phyloP scores from a whole-genome alignment of 2,113 vertebrate species.

The Pao palembangensis region DNA sequence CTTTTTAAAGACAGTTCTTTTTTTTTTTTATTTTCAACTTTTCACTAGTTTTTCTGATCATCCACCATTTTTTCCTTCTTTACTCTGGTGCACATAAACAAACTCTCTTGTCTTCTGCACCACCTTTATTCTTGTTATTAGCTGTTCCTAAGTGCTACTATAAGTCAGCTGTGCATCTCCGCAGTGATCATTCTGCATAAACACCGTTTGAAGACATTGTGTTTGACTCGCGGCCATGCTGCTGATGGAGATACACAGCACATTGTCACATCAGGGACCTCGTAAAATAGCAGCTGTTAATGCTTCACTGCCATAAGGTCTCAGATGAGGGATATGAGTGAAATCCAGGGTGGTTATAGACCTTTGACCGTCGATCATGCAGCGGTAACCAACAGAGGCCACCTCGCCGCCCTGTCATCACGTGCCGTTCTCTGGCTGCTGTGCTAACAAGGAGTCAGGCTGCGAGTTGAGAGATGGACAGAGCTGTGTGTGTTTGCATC shows the following conservation, averaged over 20 bases:
- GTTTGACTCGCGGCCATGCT: conserved; percentile 12
- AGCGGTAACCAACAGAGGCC: conserved; percentile 10
- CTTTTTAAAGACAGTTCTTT: too few species aligned
- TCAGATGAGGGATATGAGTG: conserved; percentile 37
- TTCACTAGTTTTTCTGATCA: too few species aligned
- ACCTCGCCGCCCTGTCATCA: conserved; percentile 55
- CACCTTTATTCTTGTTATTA: too few species aligned
- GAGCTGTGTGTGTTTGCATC: conserved; percentile 20
- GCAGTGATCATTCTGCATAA: background rate
- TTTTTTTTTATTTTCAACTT: too few species aligned
- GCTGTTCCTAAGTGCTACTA: too few species aligned
- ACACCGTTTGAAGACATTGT: conserved; percentile 5
- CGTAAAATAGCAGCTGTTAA: conserved; percentile 68
- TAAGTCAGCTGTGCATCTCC: too few species aligned
- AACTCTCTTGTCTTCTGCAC: too few species aligned
- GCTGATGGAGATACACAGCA: conserved; percentile 38
- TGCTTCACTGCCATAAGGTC: conserved; percentile 48
- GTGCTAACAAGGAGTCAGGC: conserved; percentile 57
- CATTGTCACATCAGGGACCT: conserved; percentile 53
- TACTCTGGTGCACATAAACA: too few species aligned
- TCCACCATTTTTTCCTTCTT: too few species aligned
- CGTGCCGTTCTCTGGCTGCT: conserved; percentile 29
- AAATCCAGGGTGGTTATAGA: conserved; percentile 56
- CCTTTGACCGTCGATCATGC: conserved; percentile 25
- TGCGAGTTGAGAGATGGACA: conserved; percentile 32